These are phyloP conservation scores for Corythoichthys intestinalis DNA, from an alignment of 2,113 vertebrate genomes.

Conservation along the genomic window DNA sequence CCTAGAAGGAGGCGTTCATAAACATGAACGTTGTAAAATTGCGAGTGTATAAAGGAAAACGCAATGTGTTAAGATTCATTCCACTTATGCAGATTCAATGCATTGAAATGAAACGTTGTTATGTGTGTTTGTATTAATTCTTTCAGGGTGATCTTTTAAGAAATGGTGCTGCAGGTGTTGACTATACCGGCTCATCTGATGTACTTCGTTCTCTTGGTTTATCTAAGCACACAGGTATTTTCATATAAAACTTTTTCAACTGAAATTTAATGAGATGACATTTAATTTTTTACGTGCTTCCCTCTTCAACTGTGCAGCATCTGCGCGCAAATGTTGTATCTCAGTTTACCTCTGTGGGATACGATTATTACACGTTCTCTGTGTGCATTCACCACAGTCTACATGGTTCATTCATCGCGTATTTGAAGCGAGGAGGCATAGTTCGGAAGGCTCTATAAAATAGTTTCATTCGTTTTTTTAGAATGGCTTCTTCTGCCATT, in stretches of 20 bases:
- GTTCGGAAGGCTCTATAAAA: not conserved
- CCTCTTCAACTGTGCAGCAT: slow-evolving; percentile 13
- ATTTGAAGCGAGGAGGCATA: not conserved
- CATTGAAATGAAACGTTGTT: no score
- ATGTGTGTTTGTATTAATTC: not conserved
- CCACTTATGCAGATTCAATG: not conserved
- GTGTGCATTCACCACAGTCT: not conserved
- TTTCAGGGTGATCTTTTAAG: slow-evolving; percentile 36
- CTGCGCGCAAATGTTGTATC: slow-evolving; percentile 30
- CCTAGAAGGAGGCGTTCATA: slow-evolving; percentile 9
- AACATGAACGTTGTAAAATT: slow-evolving; percentile 23
- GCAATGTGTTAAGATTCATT: not conserved
- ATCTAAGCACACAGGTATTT: slow-evolving; percentile 63
- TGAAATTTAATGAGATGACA: not conserved
- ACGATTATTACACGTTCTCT: slow-evolving; percentile 14
- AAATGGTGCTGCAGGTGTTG: slow-evolving; percentile 18
- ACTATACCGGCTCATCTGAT: slow-evolving; percentile 20
- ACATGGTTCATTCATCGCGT: not conserved
- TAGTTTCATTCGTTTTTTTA: not conserved
- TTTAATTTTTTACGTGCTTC: no score
- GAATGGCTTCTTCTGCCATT: not conserved
- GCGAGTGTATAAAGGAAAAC: slow-evolving; percentile 13
- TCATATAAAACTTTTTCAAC: not conserved
- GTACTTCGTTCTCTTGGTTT: slow-evolving; percentile 60
- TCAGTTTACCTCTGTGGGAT: slow-evolving; percentile 52